phyloP scores from a whole-genome alignment of 2,888 invertebrate genomes.

The Drosophila flavopinicola region DNA sequence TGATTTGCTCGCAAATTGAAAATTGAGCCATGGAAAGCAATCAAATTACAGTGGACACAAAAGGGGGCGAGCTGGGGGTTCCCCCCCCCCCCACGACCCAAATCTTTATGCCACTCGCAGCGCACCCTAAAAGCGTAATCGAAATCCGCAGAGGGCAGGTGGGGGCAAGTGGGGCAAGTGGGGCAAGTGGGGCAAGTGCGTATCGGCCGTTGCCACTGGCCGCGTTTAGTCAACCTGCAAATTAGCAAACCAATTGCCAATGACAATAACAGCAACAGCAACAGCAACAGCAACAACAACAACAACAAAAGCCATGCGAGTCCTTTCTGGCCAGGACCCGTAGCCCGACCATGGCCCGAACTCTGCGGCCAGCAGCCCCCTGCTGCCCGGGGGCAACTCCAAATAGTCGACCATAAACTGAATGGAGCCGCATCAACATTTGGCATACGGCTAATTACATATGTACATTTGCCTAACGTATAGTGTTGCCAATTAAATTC shows the following conservation, averaged over 20 bases:
- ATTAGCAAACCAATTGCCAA: constrained; percentile 73
- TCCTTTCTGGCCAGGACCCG: neutral
- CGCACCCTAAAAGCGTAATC: constrained; percentile 37
- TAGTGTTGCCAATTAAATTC: no score
- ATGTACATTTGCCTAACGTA: no score
- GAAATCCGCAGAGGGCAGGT: constrained; percentile 12
- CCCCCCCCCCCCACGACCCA: constrained; percentile 31
- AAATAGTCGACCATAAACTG: no score
- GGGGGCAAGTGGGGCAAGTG: neutral
- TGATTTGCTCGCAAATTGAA: constrained; percentile 63
- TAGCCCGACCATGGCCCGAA: neutral
- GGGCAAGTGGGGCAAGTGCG: neutral
- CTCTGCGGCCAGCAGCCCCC: no score
- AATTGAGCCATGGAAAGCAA: constrained; percentile 50
- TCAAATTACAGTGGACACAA: constrained; percentile 40
- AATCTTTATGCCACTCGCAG: constrained; percentile 70
- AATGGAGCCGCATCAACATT: no score
- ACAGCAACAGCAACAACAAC: constrained; percentile 6
- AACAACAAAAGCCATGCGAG: neutral
- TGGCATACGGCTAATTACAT: no score
- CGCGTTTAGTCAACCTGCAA: constrained; percentile 54
- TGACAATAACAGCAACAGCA: constrained; percentile 36
- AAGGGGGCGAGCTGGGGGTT: no score
- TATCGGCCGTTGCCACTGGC: constrained; percentile 12
- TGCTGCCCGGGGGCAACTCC: no score